These are phyloP conservation scores for Tupaia chinensis DNA, from an alignment of 2,113 vertebrate genomes.

Conservation along the genomic window DNA sequence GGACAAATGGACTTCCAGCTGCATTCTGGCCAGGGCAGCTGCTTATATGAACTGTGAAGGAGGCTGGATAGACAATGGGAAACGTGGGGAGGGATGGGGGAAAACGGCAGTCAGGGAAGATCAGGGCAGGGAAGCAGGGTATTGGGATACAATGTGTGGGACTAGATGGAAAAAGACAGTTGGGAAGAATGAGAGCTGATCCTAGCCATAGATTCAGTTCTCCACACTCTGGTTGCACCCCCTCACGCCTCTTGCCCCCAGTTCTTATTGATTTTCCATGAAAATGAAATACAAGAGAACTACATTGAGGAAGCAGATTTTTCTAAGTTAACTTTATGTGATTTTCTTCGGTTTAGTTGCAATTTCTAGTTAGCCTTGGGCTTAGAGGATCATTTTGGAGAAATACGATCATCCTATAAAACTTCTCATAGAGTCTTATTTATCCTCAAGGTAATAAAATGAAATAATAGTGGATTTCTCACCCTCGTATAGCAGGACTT, in stretches of 20 bases:
- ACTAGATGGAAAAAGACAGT: not conserved
- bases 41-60: not conserved
- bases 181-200: not conserved
- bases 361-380: slow-evolving; percentile 57
- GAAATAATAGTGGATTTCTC: slow-evolving; percentile 42
- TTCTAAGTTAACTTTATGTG: slow-evolving; percentile 50
- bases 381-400: slow-evolving; percentile 45
- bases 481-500: not conserved
- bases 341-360: slow-evolving; percentile 47
- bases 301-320: not conserved
- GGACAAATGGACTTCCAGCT: not conserved
- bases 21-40: not conserved
- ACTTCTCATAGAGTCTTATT: slow-evolving; percentile 26
- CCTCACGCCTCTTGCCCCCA: not conserved
- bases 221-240: not conserved
- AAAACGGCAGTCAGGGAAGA: not conserved
- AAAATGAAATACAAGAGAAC: slow-evolving; percentile 31
- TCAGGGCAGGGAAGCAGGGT: not conserved
- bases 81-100: not conserved
- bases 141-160: not conserved
- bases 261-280: slow-evolving; percentile 11
- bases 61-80: not conserved
- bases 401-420: slow-evolving; percentile 32
- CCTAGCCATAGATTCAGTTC: not conserved
- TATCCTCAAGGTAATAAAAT: slow-evolving; percentile 44